These are phyloP conservation scores for Meliscaeva auricollis DNA, from an alignment of 2,888 invertebrate species.

Conservation along the genomic window DNA sequence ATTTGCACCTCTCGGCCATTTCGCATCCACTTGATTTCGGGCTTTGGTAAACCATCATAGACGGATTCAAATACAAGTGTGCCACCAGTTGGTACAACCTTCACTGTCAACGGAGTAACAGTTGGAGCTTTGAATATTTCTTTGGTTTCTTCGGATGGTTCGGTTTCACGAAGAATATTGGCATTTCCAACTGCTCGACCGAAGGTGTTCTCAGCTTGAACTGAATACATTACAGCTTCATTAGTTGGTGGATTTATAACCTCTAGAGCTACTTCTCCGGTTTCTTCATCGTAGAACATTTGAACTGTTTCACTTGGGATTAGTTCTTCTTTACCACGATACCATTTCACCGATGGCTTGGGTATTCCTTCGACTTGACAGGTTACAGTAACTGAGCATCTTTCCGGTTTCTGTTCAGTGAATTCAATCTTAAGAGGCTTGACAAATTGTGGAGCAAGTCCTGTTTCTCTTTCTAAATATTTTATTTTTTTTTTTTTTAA, in stretches of 20 bases:
- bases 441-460: constrained; percentile 88
- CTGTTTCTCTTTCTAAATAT: constrained; percentile 88
- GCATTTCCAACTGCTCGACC: constrained; percentile 90
- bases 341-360: constrained; percentile 90
- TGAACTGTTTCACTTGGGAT: constrained; percentile 86
- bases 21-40: constrained; percentile 93
- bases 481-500: constrained; percentile 30
- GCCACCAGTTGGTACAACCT: constrained; percentile 89
- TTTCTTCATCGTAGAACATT: constrained; percentile 86
- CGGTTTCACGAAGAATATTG: constrained; percentile 86
- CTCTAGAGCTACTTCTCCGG: constrained; percentile 87
- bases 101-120: constrained; percentile 92
- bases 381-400: constrained; percentile 87
- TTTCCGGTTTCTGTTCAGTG: constrained; percentile 85
- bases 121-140: constrained; percentile 88
- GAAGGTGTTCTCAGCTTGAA: constrained; percentile 89
- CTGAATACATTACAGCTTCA: constrained; percentile 89
- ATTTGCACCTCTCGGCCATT: constrained; percentile 91
- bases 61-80: constrained; percentile 89
- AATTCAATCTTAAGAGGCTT: constrained; percentile 88
- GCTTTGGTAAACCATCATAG: constrained; percentile 89
- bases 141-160: constrained; percentile 73
- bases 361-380: constrained; percentile 89
- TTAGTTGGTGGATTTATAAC: constrained; percentile 87
- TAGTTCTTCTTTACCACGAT: constrained; percentile 87